Evolutionary conservation across 2,888 invertebrate genomes (phyloP).

Genomic region (Tubulanus polymorphus): DNA sequence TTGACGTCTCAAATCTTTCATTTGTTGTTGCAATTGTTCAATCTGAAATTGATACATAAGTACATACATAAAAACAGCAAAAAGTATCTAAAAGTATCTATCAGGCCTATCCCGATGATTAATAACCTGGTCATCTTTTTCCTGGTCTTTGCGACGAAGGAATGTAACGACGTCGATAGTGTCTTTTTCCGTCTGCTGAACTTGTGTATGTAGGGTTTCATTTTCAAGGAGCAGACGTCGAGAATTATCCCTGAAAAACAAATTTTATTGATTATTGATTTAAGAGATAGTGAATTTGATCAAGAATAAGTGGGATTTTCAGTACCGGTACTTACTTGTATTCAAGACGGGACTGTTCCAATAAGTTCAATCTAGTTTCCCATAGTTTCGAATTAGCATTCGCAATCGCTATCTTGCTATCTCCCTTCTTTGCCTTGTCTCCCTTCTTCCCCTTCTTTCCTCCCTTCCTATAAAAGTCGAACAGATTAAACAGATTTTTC

Average conservation of each 20-base stretch:
- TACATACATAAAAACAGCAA: not conserved
- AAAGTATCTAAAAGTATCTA: conserved; percentile 1
- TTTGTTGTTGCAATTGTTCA: conserved; percentile 40
- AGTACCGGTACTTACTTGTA: conserved; percentile 40
- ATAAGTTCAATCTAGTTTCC: conserved; percentile 43
- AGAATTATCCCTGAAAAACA: conserved; percentile 43
- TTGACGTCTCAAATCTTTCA: conserved; percentile 42
- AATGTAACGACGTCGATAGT: conserved; percentile 52
- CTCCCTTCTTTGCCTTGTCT: conserved; percentile 33
- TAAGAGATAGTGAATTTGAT: no score
- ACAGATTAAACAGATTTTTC: no score
- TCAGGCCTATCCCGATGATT: not conserved
- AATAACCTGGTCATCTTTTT: conserved; percentile 46
- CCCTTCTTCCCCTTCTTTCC: conserved; percentile 31
- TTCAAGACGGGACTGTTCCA: conserved; percentile 42
- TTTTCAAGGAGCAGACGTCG: conserved; percentile 46
- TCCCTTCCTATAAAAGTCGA: conserved; percentile 26
- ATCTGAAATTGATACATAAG: conserved; percentile 27
- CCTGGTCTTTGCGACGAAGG: conserved; percentile 49
- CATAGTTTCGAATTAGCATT: conserved; percentile 49
- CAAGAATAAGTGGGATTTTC: no score
- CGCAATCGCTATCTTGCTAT: conserved; percentile 42
- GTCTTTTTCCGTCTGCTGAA: conserved; percentile 50
- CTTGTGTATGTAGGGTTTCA: conserved; percentile 45
- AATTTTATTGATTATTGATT: not conserved